Percentiles rank a stretch among this genome's conserved stretches.
phyloP scores from a whole-genome alignment of 1,140 invertebrate species.

The Tetragonula clypearis region DNA sequence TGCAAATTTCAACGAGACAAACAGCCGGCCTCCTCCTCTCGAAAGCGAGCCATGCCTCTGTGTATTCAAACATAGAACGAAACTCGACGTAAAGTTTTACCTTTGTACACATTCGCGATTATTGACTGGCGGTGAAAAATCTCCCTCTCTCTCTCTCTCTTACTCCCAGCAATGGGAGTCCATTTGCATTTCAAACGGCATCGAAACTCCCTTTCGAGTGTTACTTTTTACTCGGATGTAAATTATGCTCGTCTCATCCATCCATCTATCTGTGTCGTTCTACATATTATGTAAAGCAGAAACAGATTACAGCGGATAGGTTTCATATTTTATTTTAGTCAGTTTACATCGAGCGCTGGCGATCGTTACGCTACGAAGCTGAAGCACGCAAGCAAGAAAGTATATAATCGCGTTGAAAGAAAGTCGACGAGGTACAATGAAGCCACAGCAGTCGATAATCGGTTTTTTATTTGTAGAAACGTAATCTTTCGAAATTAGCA shows the following conservation, averaged over 20 bases:
- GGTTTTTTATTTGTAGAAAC: background rate
- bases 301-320: background rate
- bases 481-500: background rate
- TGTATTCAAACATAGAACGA: background rate
- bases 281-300: background rate
- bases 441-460: background rate
- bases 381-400: too few species aligned
- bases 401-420: background rate
- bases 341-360: background rate
- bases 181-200: conserved; percentile 12
- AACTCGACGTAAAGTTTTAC: background rate
- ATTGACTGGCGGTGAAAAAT: background rate
- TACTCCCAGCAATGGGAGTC: too few species aligned
- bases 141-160: background rate
- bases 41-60: background rate
- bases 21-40: conserved; percentile 1
- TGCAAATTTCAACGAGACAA: conserved; percentile 1
- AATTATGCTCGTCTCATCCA: background rate
- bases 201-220: background rate
- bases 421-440: background rate
- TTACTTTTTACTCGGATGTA: background rate
- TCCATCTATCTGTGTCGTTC: background rate
- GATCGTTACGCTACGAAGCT: background rate
- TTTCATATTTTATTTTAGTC: background rate
- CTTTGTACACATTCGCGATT: conserved; percentile 19